Evolutionary conservation across 2,113 vertebrate species (phyloP).

Genomic region (Isichthys henryi): DNA sequence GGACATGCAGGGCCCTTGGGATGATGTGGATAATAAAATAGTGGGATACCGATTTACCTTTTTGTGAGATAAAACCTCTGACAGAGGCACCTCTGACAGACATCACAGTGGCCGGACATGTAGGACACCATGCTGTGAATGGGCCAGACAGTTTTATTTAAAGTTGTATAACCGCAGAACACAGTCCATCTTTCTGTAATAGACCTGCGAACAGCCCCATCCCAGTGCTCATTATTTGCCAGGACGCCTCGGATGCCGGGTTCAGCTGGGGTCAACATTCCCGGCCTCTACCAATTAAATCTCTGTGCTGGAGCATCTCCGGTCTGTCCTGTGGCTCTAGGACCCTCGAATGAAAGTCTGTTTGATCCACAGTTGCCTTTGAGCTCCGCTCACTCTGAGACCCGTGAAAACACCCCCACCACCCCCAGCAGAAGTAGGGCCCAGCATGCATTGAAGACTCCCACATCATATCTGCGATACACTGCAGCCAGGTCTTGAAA

Average conservation of each 20-base stretch:
- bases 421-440: neutral
- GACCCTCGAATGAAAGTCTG: neutral
- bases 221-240: neutral
- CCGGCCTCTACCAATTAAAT: neutral
- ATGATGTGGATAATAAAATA: neutral
- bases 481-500: neutral
- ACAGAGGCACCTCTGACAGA: neutral
- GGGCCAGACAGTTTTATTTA: neutral
- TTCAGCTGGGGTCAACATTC: neutral
- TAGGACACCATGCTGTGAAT: neutral
- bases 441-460: neutral
- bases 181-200: too few species aligned
- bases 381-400: neutral
- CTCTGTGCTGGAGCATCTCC: neutral
- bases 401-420: neutral
- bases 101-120: neutral
- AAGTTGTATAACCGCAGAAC: neutral
- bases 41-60: neutral
- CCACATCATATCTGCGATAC: neutral
- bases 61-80: neutral
- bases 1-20: neutral
- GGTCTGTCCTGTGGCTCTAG: neutral
- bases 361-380: neutral
- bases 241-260: neutral
- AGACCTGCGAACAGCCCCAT: neutral